A percentile compares a stretch with the other conserved stretches of the same genome.
These are phyloP conservation scores for Phyllopteryx taeniolatus DNA, from an alignment of 2,113 vertebrate species.

Conservation along the genomic window DNA sequence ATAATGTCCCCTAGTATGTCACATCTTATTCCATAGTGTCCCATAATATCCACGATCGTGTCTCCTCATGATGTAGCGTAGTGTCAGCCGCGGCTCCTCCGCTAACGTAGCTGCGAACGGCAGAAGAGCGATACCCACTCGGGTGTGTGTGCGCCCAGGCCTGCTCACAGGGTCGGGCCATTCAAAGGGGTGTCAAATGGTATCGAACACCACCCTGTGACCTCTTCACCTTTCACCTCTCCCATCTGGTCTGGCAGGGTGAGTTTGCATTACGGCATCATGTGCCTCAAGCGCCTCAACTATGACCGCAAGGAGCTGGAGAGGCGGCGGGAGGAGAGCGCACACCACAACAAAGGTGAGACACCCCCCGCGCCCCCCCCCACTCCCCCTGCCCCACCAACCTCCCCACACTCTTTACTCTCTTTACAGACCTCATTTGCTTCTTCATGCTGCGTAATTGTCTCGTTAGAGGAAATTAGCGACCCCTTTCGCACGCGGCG, in stretches of 20 bases:
- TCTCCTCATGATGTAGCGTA: too few relatives aligned
- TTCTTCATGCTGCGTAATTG: slow-evolving; percentile 7
- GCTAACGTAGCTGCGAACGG: too few relatives aligned
- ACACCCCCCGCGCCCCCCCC: not conserved
- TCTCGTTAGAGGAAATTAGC: slow-evolving; percentile 6
- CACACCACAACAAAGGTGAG: slow-evolving; percentile 84
- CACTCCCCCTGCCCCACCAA: too few relatives aligned
- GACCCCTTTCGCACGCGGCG: not conserved
- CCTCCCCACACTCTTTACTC: not conserved
- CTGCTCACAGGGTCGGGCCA: slow-evolving; percentile 6
- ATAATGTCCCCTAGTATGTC: too few relatives aligned
- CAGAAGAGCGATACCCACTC: slow-evolving; percentile 7
- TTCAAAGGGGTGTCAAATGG: slow-evolving; percentile 25
- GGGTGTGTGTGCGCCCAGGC: slow-evolving; percentile 47
- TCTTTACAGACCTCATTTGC: slow-evolving; percentile 5
- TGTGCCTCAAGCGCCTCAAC: slow-evolving; percentile 92
- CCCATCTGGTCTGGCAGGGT: slow-evolving; percentile 70
- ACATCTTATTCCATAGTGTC: too few relatives aligned
- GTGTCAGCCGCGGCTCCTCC: too few relatives aligned
- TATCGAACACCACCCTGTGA: slow-evolving; percentile 31
- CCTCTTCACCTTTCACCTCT: slow-evolving; percentile 13
- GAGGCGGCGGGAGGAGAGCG: slow-evolving; percentile 84
- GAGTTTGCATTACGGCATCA: slow-evolving; percentile 92
- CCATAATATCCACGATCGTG: too few relatives aligned
- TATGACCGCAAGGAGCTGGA: slow-evolving; percentile 92